phyloP scores from a whole-genome alignment of 2,113 vertebrate genomes.

The Boulengeromyrus knoepffleri region DNA sequence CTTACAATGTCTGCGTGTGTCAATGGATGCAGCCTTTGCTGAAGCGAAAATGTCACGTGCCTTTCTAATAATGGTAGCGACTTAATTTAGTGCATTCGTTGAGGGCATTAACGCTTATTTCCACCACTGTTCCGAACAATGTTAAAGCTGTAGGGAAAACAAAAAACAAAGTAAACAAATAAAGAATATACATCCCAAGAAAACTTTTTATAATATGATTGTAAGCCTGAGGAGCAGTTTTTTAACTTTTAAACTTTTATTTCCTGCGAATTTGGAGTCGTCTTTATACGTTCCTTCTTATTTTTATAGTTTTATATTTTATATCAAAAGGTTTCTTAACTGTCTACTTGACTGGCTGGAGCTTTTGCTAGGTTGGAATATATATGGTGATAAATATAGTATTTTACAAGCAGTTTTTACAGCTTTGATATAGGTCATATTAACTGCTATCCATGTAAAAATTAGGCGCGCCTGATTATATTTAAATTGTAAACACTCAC shows the following conservation, averaged over 20 bases:
- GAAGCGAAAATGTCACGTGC: background rate
- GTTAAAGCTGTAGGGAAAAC: background rate
- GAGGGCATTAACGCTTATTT: background rate
- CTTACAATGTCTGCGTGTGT: background rate
- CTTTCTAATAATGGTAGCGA: background rate
- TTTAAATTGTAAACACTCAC: background rate
- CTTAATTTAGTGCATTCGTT: background rate
- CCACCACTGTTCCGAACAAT: background rate
- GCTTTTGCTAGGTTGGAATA: background rate
- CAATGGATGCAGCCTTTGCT: background rate
- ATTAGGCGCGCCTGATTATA: background rate
- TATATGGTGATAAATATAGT: background rate
- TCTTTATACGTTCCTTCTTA: background rate
- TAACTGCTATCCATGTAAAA: background rate
- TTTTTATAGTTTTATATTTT: background rate
- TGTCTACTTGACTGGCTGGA: background rate
- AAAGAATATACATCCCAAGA: background rate
- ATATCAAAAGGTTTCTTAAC: background rate
- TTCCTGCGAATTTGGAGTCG: background rate
- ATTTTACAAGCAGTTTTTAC: background rate
- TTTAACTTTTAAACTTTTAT: background rate
- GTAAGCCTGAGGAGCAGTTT: background rate
- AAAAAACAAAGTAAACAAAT: background rate
- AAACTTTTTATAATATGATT: background rate
- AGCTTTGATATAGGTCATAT: background rate